Evolutionary conservation across 2,797 vertebrate species (phyloP), one percentile per base, ranked within the genome.

Genomic region (Sphenodon punctatus): DNA sequence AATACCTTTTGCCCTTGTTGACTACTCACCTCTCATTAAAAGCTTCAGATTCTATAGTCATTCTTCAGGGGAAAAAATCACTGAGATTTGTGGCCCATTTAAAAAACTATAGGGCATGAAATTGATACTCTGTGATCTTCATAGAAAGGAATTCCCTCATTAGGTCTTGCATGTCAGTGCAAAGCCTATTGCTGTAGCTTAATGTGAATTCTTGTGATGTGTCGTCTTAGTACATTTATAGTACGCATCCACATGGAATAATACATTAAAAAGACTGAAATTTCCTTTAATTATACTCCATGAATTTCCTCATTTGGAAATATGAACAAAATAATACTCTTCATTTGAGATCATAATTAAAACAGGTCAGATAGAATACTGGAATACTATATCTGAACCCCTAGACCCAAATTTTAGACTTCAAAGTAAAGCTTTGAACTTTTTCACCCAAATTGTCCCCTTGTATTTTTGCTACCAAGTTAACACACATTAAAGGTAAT

Each of bases 71-170:
- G 78, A 85, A 67, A 46, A 92, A 84, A 46, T 75, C 85, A 88
- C 10, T 0, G 89, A 93, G 90, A 95, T 94, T 89, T 94, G 91
- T 92, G 91, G 79, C 85, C 86, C 85, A 73, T 92, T 95, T 94
- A 87, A 90, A 94, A 93, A 93, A 87, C 38, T 81, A 86, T 64
- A 93, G 87, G 91, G 91, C 94, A 89, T 89, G 93, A 94, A 95
- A 95, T 91, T 89, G 91, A 93, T 93, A 88, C 85, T 92, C 67
- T 92, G 86, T 82, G 89, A 90, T 84, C 84, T 88, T 88, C 78
- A 92, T 51, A 74, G 79, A 86, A 84, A 86, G 82, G 73, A 82
- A 92, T 81, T 87, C 83, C 80, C 90, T 95, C 92, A 93, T 95
- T 95, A 95, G 84, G 69, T 91, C 89, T 84, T 89, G 72, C 75